Percentiles rank a stretch among this genome's conserved stretches.
Conservation (phyloP, 2,888 invertebrate species). For the Caenorhabditis sinica region DNA sequence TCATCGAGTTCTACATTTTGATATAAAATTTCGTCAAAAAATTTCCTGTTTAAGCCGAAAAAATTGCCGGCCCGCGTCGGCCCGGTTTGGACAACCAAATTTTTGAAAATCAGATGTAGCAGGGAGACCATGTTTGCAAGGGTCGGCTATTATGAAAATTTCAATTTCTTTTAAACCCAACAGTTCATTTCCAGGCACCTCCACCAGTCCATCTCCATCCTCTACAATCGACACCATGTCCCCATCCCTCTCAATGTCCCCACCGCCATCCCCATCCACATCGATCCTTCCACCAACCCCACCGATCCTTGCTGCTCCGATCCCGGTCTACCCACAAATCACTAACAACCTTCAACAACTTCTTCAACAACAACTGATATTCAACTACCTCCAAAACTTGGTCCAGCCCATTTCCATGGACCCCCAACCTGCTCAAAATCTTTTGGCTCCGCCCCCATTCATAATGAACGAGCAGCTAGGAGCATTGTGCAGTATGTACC, state of each 20-base stretch:
- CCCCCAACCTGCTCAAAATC: background rate
- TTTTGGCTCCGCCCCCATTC: background rate
- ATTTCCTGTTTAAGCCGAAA: no score
- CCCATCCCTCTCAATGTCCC: constrained; percentile 37
- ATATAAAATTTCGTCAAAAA: no score
- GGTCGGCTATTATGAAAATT: no score
- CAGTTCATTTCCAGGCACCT: constrained; percentile 26
- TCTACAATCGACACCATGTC: constrained; percentile 47
- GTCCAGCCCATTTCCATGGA: background rate
- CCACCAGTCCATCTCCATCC: constrained; percentile 35
- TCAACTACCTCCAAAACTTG: background rate
- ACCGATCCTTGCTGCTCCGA: constrained; percentile 27
- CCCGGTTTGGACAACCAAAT: no score
- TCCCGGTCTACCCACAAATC: constrained; percentile 32
- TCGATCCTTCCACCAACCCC: background rate
- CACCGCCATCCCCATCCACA: constrained; percentile 28
- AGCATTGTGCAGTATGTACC: constrained; percentile 23
- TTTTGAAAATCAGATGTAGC: no score
- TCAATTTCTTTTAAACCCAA: no score
- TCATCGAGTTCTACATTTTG: no score
- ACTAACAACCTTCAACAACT: constrained; percentile 15
- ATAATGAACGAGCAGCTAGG: constrained; percentile 16
- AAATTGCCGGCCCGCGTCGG: no score
- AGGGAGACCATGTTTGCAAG: no score
- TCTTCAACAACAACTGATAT: constrained; percentile 11